phyloP scores from a whole-genome alignment of 2,888 invertebrate species.

The Serripes groenlandicus region DNA sequence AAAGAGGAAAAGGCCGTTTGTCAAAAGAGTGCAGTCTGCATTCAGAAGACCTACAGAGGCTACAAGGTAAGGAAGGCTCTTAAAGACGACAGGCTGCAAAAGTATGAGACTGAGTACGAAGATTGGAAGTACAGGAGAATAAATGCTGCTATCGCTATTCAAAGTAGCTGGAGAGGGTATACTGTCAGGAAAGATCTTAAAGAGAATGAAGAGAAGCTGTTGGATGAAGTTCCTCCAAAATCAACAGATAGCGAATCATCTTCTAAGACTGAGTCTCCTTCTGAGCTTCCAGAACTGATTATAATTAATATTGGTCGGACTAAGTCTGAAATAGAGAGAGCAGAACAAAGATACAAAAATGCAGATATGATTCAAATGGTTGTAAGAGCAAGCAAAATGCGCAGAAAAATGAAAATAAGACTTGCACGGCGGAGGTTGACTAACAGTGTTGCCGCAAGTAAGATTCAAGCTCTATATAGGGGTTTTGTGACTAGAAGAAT shows the following conservation, averaged over 20 bases:
- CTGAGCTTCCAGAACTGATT: slow-evolving; percentile 35
- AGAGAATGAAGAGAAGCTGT: slow-evolving; percentile 20
- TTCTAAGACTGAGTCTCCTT: neutral
- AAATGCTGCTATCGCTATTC: slow-evolving; percentile 57
- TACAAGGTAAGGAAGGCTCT: slow-evolving; percentile 37
- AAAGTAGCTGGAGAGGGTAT: slow-evolving; percentile 61
- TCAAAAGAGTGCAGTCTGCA: slow-evolving; percentile 39
- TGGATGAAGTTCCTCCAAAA: slow-evolving; percentile 16
- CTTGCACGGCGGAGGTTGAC: slow-evolving; percentile 38
- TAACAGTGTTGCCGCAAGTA: slow-evolving; percentile 45
- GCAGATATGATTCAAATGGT: slow-evolving; percentile 57
- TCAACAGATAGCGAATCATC: neutral
- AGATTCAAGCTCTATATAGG: slow-evolving; percentile 46
- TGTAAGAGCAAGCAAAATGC: slow-evolving; percentile 50
- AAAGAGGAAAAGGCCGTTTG: slow-evolving; percentile 10
- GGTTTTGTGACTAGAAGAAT: slow-evolving; percentile 34
- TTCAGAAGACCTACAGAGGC: slow-evolving; percentile 62
- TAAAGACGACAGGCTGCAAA: slow-evolving; percentile 10
- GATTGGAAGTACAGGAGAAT: slow-evolving; percentile 50
- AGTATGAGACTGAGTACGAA: slow-evolving; percentile 54
- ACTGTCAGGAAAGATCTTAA: slow-evolving; percentile 41
- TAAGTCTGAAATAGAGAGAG: slow-evolving; percentile 62
- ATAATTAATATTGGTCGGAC: slow-evolving; percentile 63
- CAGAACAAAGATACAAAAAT: slow-evolving; percentile 47
- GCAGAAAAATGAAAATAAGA: slow-evolving; percentile 49